Conservation (phyloP, 2,797 vertebrate genomes). For the Caiman crocodilus region DNA sequence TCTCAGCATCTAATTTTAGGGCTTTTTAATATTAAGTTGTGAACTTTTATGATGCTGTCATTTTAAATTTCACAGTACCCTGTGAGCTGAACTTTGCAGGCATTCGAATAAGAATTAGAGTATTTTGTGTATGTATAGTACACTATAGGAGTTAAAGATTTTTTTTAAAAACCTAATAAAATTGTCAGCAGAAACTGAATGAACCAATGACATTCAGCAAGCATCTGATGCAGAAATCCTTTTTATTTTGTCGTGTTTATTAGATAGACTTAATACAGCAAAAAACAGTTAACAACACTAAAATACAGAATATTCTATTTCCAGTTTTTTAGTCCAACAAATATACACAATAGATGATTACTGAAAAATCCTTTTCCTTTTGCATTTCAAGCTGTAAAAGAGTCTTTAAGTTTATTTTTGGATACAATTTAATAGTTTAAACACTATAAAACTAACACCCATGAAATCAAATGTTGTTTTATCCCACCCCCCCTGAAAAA, state of each 20-base stretch:
- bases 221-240: not conserved
- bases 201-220: not conserved
- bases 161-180: not conserved
- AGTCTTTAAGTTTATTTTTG: not conserved
- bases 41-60: not conserved
- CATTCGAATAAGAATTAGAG: not conserved
- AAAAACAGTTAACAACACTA: not conserved
- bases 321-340: not conserved
- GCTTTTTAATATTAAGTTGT: not conserved
- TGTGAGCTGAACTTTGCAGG: not conserved
- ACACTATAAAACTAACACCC: not conserved
- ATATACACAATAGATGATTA: not conserved
- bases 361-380: not conserved
- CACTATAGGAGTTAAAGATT: not conserved
- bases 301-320: rapidly evolving
- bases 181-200: rapidly evolving
- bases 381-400: not conserved
- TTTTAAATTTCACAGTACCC: no score
- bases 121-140: not conserved
- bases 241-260: rapidly evolving
- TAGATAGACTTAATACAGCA: not conserved
- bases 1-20: not conserved
- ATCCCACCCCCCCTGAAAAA: not conserved
- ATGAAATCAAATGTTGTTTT: not conserved
- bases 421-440: not conserved